These are phyloP conservation scores for Marmota flaviventris DNA, from an alignment of 2,113 vertebrate species.

Conservation along the genomic window DNA sequence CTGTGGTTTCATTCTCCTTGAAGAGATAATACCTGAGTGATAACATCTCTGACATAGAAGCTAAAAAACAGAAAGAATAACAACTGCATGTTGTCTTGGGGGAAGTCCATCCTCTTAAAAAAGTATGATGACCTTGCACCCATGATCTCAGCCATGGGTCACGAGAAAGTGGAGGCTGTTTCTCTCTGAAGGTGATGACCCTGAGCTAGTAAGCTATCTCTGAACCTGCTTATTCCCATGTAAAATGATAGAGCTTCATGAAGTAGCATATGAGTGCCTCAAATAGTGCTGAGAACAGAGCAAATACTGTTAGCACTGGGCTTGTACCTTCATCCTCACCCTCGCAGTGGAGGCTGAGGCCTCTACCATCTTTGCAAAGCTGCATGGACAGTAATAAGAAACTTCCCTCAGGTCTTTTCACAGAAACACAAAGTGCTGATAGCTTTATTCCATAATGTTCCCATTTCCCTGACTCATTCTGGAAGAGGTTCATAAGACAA, in stretches of 20 bases:
- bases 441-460: neutral
- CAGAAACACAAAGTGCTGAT: neutral
- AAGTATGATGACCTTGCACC: neutral
- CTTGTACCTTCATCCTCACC: neutral
- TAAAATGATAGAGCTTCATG: neutral
- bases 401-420: neutral
- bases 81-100: neutral
- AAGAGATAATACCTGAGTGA: neutral
- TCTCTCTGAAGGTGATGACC: neutral
- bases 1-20: slow-evolving; percentile 13
- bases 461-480: neutral
- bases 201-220: neutral
- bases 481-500: neutral
- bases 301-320: neutral
- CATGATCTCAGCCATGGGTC: neutral
- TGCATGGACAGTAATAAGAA: neutral
- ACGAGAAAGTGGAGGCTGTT: neutral
- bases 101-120: neutral
- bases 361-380: neutral
- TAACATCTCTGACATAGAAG: slow-evolving; percentile 50
- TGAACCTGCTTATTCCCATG: neutral
- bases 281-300: neutral
- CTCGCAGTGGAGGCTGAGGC: neutral
- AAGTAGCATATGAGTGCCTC: neutral
- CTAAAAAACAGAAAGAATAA: slow-evolving; percentile 35